Evolutionary conservation across 2,113 vertebrate species (phyloP), one percentile per base, ranked within the genome.

Genomic region (Zapornia atra): DNA sequence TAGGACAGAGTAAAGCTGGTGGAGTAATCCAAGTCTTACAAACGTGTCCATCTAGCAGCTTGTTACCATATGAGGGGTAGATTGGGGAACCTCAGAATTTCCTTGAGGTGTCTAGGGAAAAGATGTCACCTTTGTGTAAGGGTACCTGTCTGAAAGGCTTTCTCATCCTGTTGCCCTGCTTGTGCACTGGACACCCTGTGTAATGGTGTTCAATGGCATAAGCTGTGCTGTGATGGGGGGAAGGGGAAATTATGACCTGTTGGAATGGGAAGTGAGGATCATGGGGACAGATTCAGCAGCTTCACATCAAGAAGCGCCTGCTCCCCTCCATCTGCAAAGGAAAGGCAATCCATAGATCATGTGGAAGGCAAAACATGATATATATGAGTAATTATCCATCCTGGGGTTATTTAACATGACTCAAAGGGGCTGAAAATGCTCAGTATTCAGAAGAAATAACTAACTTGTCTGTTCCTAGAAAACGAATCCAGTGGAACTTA

Each of bases 81-180:
- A 11, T 2, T 6, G 6, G 34, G 53, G 91, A 91, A 69, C 17
- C 5, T 38, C 66, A 34, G 25, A 42, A 42, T 51, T 72, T 56
- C 34, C 28, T 64, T 51, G 54, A 17, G 21, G 1, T 51, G 15
- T 19, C 38, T 29, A 36, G n/a, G 50, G 44, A 33, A 70, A 95
- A 22, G 4, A 48, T 14, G 54, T 4, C 16, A n/a, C 6, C 14
- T 70, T 11, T 40, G 31, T 17, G 31, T 15, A 46, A 19, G 12
- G 26, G 9, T 4, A 14, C 10, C 20, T 26, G 29, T 6, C 6
- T 36, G 36, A 48, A 34, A 9, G 29, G 36, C 5, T 29, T 82
- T 22, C 17, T 16, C 28, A n/a, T 19, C 24, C 48, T 4, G 0
- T 40, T 63, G 12, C 14, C 25, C n/a, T 3, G 0, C 33, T n/a